Conservation (phyloP, 2,888 invertebrate genomes). For the Pandemis corylana region DNA sequence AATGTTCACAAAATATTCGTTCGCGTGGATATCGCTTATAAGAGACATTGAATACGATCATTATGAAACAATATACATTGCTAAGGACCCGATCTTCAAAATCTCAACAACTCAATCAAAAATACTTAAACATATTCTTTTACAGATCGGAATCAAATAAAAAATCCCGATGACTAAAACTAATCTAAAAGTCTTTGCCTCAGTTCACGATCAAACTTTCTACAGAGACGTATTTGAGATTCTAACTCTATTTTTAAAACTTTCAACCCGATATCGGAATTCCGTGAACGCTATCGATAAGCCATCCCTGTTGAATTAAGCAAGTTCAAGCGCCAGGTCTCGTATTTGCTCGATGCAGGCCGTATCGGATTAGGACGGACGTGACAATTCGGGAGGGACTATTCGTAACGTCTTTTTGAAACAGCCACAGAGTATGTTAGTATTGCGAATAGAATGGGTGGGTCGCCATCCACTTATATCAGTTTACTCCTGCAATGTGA, state of each 20-base stretch:
- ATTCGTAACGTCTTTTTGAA: slow-evolving; percentile 14
- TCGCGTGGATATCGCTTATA: too few relatives aligned
- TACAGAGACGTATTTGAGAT: not conserved
- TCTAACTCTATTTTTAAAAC: not conserved
- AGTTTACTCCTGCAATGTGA: too few relatives aligned
- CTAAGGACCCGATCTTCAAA: too few relatives aligned
- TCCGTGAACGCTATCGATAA: slow-evolving; percentile 20
- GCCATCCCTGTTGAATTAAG: slow-evolving; percentile 28
- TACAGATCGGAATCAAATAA: too few relatives aligned
- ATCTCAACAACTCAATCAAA: too few relatives aligned
- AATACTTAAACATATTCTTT: too few relatives aligned
- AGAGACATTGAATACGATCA: too few relatives aligned
- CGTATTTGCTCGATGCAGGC: slow-evolving; percentile 32
- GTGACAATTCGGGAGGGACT: slow-evolving; percentile 13
- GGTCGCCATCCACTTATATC: too few relatives aligned
- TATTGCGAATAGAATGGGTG: not conserved
- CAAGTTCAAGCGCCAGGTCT: slow-evolving; percentile 19
- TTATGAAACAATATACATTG: too few relatives aligned
- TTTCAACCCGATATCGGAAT: slow-evolving; percentile 5
- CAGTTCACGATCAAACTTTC: not conserved
- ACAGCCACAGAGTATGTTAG: not conserved
- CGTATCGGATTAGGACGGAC: slow-evolving; percentile 33
- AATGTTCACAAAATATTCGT: too few relatives aligned
- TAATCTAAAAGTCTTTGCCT: not conserved
- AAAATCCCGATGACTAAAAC: too few relatives aligned